phyloP scores from a whole-genome alignment of 2,797 vertebrate species.

The Sphenodon punctatus region DNA sequence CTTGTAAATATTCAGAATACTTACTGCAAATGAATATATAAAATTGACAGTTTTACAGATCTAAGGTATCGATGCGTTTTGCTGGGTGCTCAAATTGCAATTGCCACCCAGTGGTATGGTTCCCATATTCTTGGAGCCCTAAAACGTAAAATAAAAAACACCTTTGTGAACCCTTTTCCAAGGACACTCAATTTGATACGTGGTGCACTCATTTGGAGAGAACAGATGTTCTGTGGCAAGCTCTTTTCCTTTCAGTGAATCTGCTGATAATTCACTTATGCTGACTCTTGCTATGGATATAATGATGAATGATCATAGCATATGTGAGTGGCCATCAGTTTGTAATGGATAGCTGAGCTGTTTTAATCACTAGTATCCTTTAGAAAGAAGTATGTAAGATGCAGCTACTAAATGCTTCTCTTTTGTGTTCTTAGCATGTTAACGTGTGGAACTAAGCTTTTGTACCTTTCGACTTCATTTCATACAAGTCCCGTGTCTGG shows the following conservation, averaged over 20 bases:
- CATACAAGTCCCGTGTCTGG: constrained; percentile 68
- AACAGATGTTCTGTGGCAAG: not conserved
- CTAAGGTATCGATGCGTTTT: not conserved
- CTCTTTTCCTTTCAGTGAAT: not conserved
- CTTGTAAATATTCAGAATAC: not conserved
- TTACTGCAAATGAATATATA: not conserved
- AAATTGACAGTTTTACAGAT: not conserved
- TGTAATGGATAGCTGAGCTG: not conserved
- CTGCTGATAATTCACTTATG: not conserved
- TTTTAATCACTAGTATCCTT: not conserved
- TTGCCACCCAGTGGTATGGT: not conserved
- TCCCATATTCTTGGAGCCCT: not conserved
- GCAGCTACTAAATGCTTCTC: constrained; percentile 17
- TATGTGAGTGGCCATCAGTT: not conserved
- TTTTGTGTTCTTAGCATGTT: constrained; percentile 80
- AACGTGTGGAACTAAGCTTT: constrained; percentile 85
- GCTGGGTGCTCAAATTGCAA: not conserved
- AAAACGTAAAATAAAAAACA: not conserved
- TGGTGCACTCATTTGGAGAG: not conserved
- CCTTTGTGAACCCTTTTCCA: not conserved
- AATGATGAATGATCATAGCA: not conserved
- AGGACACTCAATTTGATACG: not conserved
- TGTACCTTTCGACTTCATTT: constrained; percentile 87
- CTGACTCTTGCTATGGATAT: not conserved
- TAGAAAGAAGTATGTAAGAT: not conserved